Conservation (phyloP, 2,888 invertebrate genomes). For the Clanis bilineata region DNA sequence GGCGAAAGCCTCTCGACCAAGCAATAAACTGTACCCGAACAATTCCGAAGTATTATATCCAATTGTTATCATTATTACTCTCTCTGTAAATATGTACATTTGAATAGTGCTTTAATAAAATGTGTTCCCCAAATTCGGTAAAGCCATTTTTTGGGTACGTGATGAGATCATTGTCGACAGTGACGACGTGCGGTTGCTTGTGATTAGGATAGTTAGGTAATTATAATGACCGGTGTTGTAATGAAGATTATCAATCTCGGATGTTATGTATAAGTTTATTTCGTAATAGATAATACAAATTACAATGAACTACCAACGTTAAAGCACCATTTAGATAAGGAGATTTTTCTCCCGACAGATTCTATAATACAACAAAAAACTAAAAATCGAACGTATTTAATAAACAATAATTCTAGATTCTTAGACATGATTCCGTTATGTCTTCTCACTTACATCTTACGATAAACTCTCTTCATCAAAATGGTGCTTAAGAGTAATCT, state of each 20-base stretch:
- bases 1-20: slow-evolving; percentile 19
- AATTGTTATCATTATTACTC: slow-evolving; percentile 55
- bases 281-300: slow-evolving; percentile 45
- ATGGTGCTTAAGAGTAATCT: slow-evolving; percentile 35
- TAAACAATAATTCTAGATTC: no score
- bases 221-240: slow-evolving; percentile 38
- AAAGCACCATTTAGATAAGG: no score
- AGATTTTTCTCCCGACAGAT: no score
- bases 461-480: no score
- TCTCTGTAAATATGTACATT: slow-evolving; percentile 78
- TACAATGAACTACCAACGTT: slow-evolving; percentile 39
- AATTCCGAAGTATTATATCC: slow-evolving; percentile 37
- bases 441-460: no score
- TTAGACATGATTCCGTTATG: no score
- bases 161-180: slow-evolving; percentile 20
- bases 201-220: slow-evolving; percentile 39
- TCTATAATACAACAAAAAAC: no score
- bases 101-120: slow-evolving; percentile 75
- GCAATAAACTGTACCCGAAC: slow-evolving; percentile 35
- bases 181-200: slow-evolving; percentile 43
- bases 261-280: slow-evolving; percentile 48
- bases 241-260: slow-evolving; percentile 46
- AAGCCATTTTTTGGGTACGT: slow-evolving; percentile 38
- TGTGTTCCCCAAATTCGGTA: slow-evolving; percentile 69
- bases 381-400: no score